These are phyloP conservation scores for Apteryx owenii DNA, from an alignment of 2,113 vertebrate species.

Conservation along the genomic window DNA sequence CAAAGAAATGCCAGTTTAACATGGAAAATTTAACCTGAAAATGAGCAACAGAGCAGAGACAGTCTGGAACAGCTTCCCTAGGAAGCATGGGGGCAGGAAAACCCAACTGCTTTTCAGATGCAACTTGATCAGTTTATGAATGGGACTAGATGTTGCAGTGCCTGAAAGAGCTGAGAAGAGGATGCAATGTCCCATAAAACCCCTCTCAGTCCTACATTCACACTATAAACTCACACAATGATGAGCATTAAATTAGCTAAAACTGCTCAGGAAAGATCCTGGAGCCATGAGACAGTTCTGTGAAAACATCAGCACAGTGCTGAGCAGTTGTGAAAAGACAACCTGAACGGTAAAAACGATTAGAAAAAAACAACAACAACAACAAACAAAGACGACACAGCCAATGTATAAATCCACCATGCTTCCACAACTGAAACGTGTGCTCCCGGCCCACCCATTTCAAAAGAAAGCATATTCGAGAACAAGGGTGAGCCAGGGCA, in stretches of 20 bases:
- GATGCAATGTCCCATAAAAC: slow-evolving; percentile 16
- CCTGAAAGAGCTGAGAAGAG: not conserved
- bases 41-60: slow-evolving; percentile 14
- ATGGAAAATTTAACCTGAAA: slow-evolving; percentile 50
- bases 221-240: not conserved
- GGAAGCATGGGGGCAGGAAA: not conserved
- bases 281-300: not conserved
- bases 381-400: not conserved
- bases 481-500: not conserved
- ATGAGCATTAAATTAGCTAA: slow-evolving; percentile 18
- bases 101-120: slow-evolving; percentile 11
- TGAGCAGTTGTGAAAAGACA: not conserved
- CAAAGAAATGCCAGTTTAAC: slow-evolving; percentile 37
- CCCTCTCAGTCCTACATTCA: not conserved
- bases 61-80: not conserved
- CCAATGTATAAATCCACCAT: not conserved
- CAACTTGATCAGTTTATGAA: slow-evolving; percentile 19
- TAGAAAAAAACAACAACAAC: not conserved
- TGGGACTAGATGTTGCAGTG: not conserved
- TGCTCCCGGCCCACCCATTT: not conserved
- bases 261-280: not conserved
- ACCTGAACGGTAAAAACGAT: not conserved
- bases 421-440: not conserved
- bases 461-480: not conserved
- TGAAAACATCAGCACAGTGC: slow-evolving; percentile 7